Evolutionary conservation across 1,140 invertebrate species (phyloP), one percentile per base, ranked within the genome.

Genomic region (Condylostylus longicornis): DNA sequence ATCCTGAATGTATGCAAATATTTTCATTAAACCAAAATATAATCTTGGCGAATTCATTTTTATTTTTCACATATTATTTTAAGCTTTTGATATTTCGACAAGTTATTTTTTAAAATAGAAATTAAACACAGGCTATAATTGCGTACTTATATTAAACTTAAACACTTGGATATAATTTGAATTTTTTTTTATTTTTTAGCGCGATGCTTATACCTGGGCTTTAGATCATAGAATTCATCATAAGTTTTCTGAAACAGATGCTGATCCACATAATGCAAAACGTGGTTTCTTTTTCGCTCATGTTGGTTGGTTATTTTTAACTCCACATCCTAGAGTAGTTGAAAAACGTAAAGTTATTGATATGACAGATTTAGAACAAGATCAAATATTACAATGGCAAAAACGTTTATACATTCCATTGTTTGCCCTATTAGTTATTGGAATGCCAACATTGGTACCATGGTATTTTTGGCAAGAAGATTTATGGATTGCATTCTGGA

Each of bases 311-410:
- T 61, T 85, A 2, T 72, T 85, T 9, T 65, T 75, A 0, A 82
- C 77, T 0, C 80, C 81, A 0, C 81, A 84, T 57, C 81, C 82
- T 0, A 70, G 74, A 8, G 81, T 94, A 0, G 75, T 75, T 8
- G 68, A 70, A 29, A 83, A 86, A 53, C 74, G 90, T 13, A 72
- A 73, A 36, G 67, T 68, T 6, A 70, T 95, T 0, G 79, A 85
- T 46, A 72, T 88, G 59, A 76, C 72, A 9, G 91, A 97, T 60
- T 65, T 96, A 25, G 68, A 80, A 43, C 72, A 67, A 8, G 89
- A 96, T 62, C 75, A 77, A 0, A 78, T 95, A 9, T 75, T 93
- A 27, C 77, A 75, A 67, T 82, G 86, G 66, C 90, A 95, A 51
- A 77, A 79, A 54, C 79, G 64, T 50, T 72, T 72, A 29, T 77